Conservation (phyloP, 2,888 invertebrate species). For the Lithosia quadra region DNA sequence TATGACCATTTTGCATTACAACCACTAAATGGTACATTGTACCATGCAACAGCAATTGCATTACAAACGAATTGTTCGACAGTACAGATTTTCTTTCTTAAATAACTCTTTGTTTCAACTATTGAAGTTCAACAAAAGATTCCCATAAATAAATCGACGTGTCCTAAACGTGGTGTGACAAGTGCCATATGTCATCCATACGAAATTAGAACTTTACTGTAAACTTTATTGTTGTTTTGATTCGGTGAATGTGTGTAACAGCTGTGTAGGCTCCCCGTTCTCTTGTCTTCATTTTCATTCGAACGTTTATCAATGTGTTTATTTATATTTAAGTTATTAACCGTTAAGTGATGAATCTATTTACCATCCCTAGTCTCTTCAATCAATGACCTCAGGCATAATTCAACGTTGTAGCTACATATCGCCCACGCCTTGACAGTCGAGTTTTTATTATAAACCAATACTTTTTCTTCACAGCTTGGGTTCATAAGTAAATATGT, state of each 20-base stretch:
- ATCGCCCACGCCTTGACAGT: conserved; percentile 75
- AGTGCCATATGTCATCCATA: conserved; percentile 76
- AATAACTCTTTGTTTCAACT: conserved; percentile 48
- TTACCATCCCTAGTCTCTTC: conserved; percentile 60
- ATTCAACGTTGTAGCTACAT: conserved; percentile 75
- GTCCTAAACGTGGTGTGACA: conserved; percentile 63
- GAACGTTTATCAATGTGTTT: conserved; percentile 40
- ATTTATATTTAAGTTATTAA: conserved; percentile 52
- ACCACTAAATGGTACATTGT: background rate
- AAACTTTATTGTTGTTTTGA: conserved; percentile 75
- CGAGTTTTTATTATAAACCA: conserved; percentile 67
- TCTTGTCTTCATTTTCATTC: conserved; percentile 63
- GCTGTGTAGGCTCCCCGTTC: conserved; percentile 63
- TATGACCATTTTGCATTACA: conserved; percentile 18
- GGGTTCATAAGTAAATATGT: conserved; percentile 57
- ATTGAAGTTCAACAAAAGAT: conserved; percentile 58
- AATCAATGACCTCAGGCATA: conserved; percentile 82
- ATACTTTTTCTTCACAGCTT: conserved; percentile 64
- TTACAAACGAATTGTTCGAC: conserved; percentile 25
- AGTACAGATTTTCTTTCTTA: conserved; percentile 25
- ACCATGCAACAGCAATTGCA: conserved; percentile 21
- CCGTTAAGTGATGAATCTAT: conserved; percentile 61
- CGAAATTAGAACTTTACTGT: conserved; percentile 79
- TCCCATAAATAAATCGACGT: conserved; percentile 72
- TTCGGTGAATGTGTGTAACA: conserved; percentile 74